Conservation (phyloP, 2,888 invertebrate species). For the Ypsolopha sequella region DNA sequence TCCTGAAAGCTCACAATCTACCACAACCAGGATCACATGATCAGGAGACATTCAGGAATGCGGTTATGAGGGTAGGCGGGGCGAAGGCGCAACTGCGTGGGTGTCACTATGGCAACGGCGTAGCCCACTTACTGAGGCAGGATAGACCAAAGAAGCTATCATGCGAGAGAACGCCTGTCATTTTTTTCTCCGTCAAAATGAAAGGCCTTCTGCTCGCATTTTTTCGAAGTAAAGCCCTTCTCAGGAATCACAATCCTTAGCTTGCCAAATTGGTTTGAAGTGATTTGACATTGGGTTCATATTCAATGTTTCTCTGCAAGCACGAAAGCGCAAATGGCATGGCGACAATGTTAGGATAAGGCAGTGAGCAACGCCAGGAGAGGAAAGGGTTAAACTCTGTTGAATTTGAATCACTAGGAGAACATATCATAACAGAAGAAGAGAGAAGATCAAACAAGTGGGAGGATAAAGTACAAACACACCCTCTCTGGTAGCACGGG, state of each 20-base stretch:
- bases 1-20: slow-evolving; percentile 79
- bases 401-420: slow-evolving; percentile 22
- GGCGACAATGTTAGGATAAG: background rate
- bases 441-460: background rate
- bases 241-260: background rate
- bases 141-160: slow-evolving; percentile 31
- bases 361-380: background rate
- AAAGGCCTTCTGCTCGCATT: background rate
- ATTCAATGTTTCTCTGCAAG: background rate
- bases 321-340: background rate
- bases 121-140: slow-evolving; percentile 40
- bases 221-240: background rate
- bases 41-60: slow-evolving; percentile 24
- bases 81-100: slow-evolving; percentile 34
- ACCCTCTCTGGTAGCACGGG: no score
- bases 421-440: slow-evolving; percentile 8
- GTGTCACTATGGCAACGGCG: slow-evolving; percentile 56
- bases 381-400: slow-evolving; percentile 27
- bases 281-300: no score
- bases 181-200: background rate
- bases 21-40: slow-evolving; percentile 66
- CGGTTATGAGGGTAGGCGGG: slow-evolving; percentile 36
- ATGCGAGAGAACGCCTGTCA: background rate
- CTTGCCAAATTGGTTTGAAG: no score
- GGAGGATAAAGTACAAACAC: background rate